Evolutionary conservation across 2,888 invertebrate species (phyloP), one percentile per base, ranked within the genome.

Genomic region (Peribatodes rhomboidaria): DNA sequence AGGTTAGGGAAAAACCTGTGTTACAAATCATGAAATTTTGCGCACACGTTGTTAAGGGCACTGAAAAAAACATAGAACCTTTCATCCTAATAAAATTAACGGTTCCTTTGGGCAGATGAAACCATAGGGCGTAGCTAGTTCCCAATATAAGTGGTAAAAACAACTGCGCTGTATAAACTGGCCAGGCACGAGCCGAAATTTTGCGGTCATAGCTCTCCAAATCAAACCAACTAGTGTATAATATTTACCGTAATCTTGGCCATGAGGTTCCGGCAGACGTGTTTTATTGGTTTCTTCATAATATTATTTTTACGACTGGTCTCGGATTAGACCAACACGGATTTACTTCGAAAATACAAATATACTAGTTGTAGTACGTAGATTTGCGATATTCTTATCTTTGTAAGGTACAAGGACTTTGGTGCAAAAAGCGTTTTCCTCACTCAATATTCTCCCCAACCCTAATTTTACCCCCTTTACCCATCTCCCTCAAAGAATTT

Each of bases 261-360:
- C 59, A 22, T 42, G 60, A 60, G 44, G 37, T 60, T 60, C 55
- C 65, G 65, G 22, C 65, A 65, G 55, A 56, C 65, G 55, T 37
- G 39, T 60, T 68, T 65, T 64, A 66, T 69, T 61, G 59, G 61
- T 52, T 22, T 54, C 49, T 44, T 39, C 42, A 47, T 61, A 65
- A 62, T 50, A 66, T 61, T 57, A 57, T 27, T 56, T 65, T 62
- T 65, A 65, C 60, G 63, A 56, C 59, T 55, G 60, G 41, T 57
- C 63, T 49, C 55, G 55, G 53, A 63, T 67, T 59, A 41, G 42
- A 55, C 44, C 3, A 37, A 35, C 33, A 27, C 27, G 27, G 27
- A 27, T 35, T 35, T 10, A 33, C 42, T 55, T 44, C 18, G 16
- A 37, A 50, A 37, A 50, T 33, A 31, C 8, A n/a, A 20, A 20